A percentile compares a stretch with the other conserved stretches of the same genome.
Conservation (phyloP, 2,888 invertebrate genomes). For the Oxyscelio sp. region DNA sequence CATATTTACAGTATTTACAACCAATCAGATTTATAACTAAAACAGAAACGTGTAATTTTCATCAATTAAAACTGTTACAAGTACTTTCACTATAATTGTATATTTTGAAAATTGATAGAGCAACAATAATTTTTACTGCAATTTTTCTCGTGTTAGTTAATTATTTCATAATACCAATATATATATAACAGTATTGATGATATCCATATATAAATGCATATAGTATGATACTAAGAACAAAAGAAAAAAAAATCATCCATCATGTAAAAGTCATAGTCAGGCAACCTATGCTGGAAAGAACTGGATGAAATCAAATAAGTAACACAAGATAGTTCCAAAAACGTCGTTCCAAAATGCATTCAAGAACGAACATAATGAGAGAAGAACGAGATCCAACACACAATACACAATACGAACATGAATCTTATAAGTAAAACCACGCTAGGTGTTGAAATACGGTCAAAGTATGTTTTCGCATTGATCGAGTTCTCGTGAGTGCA, state of each 20-base stretch:
- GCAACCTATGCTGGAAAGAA: conserved; percentile 82
- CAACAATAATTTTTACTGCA: not conserved
- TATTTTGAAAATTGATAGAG: not conserved
- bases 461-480: conserved; percentile 59
- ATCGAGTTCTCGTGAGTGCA: conserved; percentile 63
- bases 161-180: not conserved
- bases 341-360: conserved; percentile 68
- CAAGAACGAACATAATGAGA: conserved; percentile 74
- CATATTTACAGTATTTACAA: no score
- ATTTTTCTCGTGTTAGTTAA: not conserved
- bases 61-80: no score
- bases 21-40: no score
- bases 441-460: conserved; percentile 70
- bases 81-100: no score
- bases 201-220: conserved; percentile 22
- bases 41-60: no score
- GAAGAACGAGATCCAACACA: conserved; percentile 77
- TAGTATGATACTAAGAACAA: conserved; percentile 31
- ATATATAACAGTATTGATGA: conserved; percentile 1
- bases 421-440: conserved; percentile 64
- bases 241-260: conserved; percentile 62
- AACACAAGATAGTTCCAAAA: conserved; percentile 68
- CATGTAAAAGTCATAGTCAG: conserved; percentile 76
- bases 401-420: conserved; percentile 66
- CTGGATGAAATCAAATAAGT: conserved; percentile 59